Evolutionary conservation across 2,113 vertebrate species (phyloP).

Genomic region (Aspidoscelis tigris): DNA sequence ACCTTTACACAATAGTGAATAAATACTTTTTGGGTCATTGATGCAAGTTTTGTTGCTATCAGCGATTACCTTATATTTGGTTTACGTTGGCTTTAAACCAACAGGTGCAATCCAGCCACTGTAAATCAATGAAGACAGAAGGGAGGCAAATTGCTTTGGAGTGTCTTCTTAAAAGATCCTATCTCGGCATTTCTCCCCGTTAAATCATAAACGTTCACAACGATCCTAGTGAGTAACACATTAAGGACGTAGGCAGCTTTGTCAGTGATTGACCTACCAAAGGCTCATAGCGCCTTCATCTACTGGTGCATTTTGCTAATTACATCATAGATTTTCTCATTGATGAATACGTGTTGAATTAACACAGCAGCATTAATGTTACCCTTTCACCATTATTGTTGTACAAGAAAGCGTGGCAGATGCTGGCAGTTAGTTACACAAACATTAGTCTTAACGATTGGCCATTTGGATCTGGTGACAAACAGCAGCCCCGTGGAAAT

Average conservation of each 20-base stretch:
- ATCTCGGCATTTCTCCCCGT: slow-evolving; percentile 76
- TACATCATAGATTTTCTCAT: slow-evolving; percentile 89
- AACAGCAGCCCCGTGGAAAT: slow-evolving; percentile 88
- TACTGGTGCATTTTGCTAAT: slow-evolving; percentile 85
- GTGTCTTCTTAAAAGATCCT: slow-evolving; percentile 65
- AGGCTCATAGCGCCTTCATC: slow-evolving; percentile 68
- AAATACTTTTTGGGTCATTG: slow-evolving; percentile 22
- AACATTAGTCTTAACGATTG: slow-evolving; percentile 98
- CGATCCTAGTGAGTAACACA: slow-evolving; percentile 82
- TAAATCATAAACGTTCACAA: slow-evolving; percentile 75
- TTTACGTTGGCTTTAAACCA: slow-evolving; percentile 55
- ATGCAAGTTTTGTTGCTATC: not conserved
- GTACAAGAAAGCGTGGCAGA: slow-evolving; percentile 84
- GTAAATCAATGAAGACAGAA: slow-evolving; percentile 18
- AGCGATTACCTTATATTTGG: slow-evolving; percentile 31
- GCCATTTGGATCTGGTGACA: slow-evolving; percentile 97
- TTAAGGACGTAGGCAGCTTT: slow-evolving; percentile 68
- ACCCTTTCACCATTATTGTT: slow-evolving; percentile 85
- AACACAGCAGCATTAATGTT: slow-evolving; percentile 86
- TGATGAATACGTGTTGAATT: slow-evolving; percentile 92
- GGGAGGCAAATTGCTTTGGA: slow-evolving; percentile 46
- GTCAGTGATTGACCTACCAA: slow-evolving; percentile 81
- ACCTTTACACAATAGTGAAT: not conserved
- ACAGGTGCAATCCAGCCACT: not conserved
- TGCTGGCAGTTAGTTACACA: slow-evolving; percentile 96